phyloP scores from a whole-genome alignment of 1,140 invertebrate species.

The Papilio polyxenes region DNA sequence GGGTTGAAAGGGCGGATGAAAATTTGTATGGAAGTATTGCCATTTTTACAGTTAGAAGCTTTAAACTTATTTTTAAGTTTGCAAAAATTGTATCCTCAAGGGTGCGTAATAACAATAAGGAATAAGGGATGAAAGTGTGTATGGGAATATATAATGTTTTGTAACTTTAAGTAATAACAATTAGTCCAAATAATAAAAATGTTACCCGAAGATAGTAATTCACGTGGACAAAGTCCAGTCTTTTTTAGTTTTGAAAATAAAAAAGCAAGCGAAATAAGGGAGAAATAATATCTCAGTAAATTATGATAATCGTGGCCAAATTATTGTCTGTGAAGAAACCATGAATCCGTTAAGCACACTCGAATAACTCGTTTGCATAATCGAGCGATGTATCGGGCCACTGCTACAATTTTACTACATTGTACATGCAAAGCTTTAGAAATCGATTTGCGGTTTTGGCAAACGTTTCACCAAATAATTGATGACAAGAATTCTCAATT shows the following conservation, averaged over 20 bases:
- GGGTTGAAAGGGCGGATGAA: no score
- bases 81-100: no score
- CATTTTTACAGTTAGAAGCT: no score
- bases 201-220: no score
- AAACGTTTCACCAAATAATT: not conserved
- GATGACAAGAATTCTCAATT: not conserved
- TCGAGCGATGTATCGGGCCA: not conserved
- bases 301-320: constrained; percentile 12
- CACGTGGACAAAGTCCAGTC: no score
- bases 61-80: no score
- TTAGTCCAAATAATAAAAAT: no score
- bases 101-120: no score
- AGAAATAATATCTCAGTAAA: constrained; percentile 14
- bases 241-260: not conserved
- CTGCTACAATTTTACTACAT: not conserved
- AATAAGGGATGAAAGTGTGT: no score
- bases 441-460: constrained; percentile 14
- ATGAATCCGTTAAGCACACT: constrained; percentile 17
- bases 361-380: constrained; percentile 21
- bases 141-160: no score
- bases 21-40: no score
- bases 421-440: constrained; percentile 8
- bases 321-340: not conserved
- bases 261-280: not conserved
- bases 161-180: no score